A percentile compares a stretch with the other conserved stretches of the same genome.
These are phyloP conservation scores for Lithophane socia DNA, from an alignment of 2,888 invertebrate species.

Conservation along the genomic window DNA sequence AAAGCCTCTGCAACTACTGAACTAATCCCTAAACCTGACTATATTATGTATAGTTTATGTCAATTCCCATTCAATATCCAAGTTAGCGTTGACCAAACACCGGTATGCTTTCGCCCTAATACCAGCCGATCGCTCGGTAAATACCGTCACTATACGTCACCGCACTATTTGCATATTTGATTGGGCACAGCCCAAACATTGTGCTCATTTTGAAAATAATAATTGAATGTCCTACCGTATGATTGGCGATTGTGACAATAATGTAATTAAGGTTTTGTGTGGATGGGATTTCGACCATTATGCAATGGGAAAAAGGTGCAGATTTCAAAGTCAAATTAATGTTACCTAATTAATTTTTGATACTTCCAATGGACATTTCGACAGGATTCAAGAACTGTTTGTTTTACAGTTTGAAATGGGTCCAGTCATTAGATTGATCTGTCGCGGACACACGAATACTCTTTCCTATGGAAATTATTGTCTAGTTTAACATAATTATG, in stretches of 20 bases:
- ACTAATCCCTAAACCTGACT: not conserved
- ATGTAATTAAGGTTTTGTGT: slow-evolving; percentile 11
- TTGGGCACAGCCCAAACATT: slow-evolving; percentile 76
- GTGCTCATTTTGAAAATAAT: slow-evolving; percentile 72
- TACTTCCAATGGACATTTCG: not conserved
- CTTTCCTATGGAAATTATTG: too few relatives aligned
- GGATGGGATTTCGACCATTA: slow-evolving; percentile 11
- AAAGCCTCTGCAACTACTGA: too few relatives aligned
- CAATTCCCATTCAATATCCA: slow-evolving; percentile 40
- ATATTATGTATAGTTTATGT: not conserved
- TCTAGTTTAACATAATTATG: too few relatives aligned
- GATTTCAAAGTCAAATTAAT: not conserved
- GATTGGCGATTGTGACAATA: slow-evolving; percentile 43
- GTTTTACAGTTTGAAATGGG: too few relatives aligned
- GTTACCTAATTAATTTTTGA: not conserved
- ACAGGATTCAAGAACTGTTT: not conserved
- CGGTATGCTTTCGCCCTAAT: slow-evolving; percentile 41
- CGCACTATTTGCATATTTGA: slow-evolving; percentile 81
- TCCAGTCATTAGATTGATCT: too few relatives aligned
- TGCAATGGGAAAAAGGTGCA: not conserved
- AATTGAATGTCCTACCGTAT: slow-evolving; percentile 49
- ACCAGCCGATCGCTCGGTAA: slow-evolving; percentile 50
- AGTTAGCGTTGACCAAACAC: slow-evolving; percentile 23
- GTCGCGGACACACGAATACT: too few relatives aligned
- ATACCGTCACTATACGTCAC: slow-evolving; percentile 53